Evolutionary conservation across 1,140 invertebrate species (phyloP), one percentile per base, ranked within the genome.

Genomic region (Heliconius congener): DNA sequence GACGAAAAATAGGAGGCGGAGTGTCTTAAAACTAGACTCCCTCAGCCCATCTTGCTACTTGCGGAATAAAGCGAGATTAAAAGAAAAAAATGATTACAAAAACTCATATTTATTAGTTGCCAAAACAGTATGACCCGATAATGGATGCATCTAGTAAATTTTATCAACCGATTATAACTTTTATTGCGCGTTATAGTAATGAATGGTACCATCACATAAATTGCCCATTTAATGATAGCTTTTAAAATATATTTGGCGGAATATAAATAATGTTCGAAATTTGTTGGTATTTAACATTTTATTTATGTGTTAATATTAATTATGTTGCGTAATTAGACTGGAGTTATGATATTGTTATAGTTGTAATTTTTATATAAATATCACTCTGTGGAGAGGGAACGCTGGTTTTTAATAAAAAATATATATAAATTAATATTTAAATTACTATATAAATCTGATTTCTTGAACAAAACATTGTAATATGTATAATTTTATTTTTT

Each of bases 141-240:
- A 74, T 57, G 34, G 57, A 60, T 37, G 73, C 50, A 74, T 57
- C 73, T 57, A 55, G 50, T 74, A 39, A 74, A 74, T 74, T 66
- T 74, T 37, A 74, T 74, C 34, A 55, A 23, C 52, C 30, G 73
- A 74, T 74, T 74, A 74, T 74, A 74, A 74, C 73, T 74, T 74
- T 74, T 57, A 74, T 74, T 74, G 73, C 50, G 19, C 73, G 73
- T 74, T 57, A 27, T 74, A 57, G 60, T 74, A 74, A 74, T 74
- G 30, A 74, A 74, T 37, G 52, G 50, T 57, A 60, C 18, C 52
- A 74, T 74, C 73, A 74, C 55, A 74, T 74, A 74, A 74, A 74
- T 74, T 34, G 50, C 27, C 30, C 27, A 39, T 37, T 46, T 73
- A 73, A 73, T 73, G 71, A 73, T 37, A 73, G 71, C 71, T 39